phyloP scores from a whole-genome alignment of 2,113 vertebrate genomes.

The Podarcis cretensis region DNA sequence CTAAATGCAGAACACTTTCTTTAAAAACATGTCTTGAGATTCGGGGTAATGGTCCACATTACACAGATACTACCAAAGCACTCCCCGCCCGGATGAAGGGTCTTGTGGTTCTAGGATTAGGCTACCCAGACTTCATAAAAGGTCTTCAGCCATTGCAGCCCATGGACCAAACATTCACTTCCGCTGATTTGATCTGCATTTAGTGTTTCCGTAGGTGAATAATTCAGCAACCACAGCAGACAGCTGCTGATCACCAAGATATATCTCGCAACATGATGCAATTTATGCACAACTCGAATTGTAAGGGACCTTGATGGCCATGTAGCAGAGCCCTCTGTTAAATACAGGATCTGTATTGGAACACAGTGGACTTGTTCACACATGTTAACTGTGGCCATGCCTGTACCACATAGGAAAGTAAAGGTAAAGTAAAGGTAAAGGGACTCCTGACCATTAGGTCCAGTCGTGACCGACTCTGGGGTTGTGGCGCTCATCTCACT shows the following conservation, averaged over 20 bases:
- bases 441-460: too few species aligned
- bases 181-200: too few species aligned
- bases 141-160: neutral
- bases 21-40: neutral
- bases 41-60: neutral
- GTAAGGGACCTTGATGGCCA: neutral
- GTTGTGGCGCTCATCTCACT: too few species aligned
- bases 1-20: neutral
- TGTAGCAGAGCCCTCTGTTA: neutral
- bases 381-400: too few species aligned
- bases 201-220: neutral
- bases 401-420: neutral
- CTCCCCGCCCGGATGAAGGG: neutral
- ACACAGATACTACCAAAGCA: neutral
- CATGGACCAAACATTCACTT: neutral
- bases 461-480: too few species aligned
- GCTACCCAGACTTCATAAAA: neutral
- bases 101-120: neutral
- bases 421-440: too few species aligned
- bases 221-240: neutral
- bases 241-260: neutral
- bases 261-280: too few species aligned
- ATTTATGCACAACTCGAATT: too few species aligned
- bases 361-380: neutral
- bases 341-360: neutral